These are phyloP conservation scores for Xestoiulus laeticollis DNA, from an alignment of 2,888 invertebrate genomes.

Conservation along the genomic window DNA sequence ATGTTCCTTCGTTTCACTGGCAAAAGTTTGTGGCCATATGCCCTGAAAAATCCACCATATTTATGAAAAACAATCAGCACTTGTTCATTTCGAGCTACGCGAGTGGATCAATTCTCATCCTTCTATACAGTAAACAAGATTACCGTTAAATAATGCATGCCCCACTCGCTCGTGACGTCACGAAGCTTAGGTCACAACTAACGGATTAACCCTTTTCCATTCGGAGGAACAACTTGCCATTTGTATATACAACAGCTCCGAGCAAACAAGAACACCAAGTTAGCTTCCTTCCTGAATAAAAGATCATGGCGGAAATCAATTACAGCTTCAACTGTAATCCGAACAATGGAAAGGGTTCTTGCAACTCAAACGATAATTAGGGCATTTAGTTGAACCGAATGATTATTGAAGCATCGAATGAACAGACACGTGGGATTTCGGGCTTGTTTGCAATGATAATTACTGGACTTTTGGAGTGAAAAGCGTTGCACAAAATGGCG, in stretches of 20 bases:
- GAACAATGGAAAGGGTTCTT: background rate
- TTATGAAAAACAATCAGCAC: too few species aligned
- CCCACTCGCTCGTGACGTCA: background rate
- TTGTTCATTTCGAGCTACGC: too few species aligned
- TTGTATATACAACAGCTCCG: background rate
- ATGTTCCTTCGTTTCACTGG: too few species aligned
- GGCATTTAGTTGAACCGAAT: background rate
- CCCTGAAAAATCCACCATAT: too few species aligned
- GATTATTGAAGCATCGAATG: background rate
- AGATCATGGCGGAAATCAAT: background rate
- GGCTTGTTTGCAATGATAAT: background rate
- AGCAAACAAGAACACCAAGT: background rate
- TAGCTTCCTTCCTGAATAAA: slow-evolving; percentile 2
- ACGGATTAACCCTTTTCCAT: background rate
- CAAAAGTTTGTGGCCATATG: too few species aligned
- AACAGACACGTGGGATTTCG: background rate
- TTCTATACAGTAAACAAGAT: background rate
- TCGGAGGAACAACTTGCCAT: background rate
- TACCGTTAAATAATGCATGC: background rate
- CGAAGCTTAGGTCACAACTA: background rate
- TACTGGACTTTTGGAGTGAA: background rate
- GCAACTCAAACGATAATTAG: background rate
- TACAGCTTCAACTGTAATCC: background rate
- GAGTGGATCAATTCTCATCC: too few species aligned
- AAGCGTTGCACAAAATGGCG: background rate